Base-by-base conservation (phyloP, 2,888 invertebrate genomes). In the Odontocolon sp. region DNA sequence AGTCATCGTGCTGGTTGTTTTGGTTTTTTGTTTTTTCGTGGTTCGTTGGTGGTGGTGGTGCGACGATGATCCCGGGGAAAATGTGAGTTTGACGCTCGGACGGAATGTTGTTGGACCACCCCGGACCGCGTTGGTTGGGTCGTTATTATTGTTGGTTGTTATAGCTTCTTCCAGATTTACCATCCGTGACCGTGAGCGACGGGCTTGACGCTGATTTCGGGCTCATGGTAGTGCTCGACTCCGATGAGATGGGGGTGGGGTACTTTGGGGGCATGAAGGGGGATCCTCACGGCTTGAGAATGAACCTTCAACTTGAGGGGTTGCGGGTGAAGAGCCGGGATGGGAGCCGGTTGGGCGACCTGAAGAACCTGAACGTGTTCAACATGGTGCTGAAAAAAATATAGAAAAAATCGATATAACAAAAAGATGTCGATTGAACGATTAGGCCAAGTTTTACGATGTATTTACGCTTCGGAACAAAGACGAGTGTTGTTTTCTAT, bases 191-290 rank as follows among this genome's bases (percentile, higher is more conserved):
- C 16, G 91, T 92, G 67, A n/a, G n/a, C n/a, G 91, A 92, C 91
- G 88, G 92, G 70, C 92, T 92, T 70, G 91, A 93, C 38, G 86
- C 92, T 79, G 89, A 93, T 54, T 91, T 92, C 90, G 82, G 92
- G 68, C 91, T 93, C 61, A 91, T 92, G 87, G 88, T 87, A 88
- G 90, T 92, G 61, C 90, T 92, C 45, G 91, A 92, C 47, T 90
- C 93, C 78, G 91, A 93, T 18, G 91, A 93, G 90, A 89, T 93
- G 82, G 90, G 93, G 78, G 90, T 92, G 33, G 89, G 91, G 0
- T 90, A 92, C 1, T 89, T 92, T 3, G 90, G 85, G 82, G 50
- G 64, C 80, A 21, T 82, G 81, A 77, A 87, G 86, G 68, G 87
- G 89, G 71, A 89, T 83, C 73, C 84, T 85, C 47, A 75, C 79